A percentile compares a stretch with the other conserved stretches of the same genome.
phyloP scores from a whole-genome alignment of 2,113 vertebrate genomes.

The Mustela lutreola region DNA sequence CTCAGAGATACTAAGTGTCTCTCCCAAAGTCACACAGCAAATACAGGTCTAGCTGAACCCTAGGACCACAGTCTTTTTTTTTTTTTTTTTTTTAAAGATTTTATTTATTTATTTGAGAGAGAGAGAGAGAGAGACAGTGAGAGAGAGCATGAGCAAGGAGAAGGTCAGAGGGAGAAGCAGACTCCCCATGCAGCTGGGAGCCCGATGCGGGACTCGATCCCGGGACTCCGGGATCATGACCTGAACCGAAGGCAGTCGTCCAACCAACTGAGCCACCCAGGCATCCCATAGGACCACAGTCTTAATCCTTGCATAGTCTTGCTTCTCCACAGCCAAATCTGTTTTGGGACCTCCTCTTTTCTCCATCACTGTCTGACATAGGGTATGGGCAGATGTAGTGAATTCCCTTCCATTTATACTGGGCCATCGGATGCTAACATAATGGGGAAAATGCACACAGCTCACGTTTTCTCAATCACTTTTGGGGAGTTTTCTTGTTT shows the following conservation, averaged over 20 bases:
- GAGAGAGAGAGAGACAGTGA: too few species aligned
- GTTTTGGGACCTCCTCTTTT: not conserved
- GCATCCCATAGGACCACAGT: not conserved
- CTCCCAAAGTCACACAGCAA: not conserved
- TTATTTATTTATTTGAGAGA: too few species aligned
- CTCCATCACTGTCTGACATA: too few species aligned
- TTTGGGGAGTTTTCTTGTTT: too few species aligned
- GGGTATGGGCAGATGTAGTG: not conserved
- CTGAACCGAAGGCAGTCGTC: too few species aligned
- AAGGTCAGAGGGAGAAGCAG: too few species aligned
- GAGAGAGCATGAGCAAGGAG: too few species aligned
- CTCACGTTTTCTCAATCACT: not conserved
- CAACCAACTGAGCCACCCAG: too few species aligned
- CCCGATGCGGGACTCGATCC: too few species aligned
- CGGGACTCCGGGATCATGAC: too few species aligned
- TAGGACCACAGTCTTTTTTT: not conserved
- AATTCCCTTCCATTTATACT: not conserved
- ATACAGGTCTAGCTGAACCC: not conserved
- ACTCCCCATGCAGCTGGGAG: too few species aligned
- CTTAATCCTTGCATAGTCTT: not conserved
- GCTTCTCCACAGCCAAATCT: not conserved
- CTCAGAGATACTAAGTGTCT: conserved; percentile 1
- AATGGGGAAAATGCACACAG: not conserved
- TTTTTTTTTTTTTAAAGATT: too few species aligned
- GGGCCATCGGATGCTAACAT: not conserved